These are phyloP conservation scores for Drosophila rufa DNA, from an alignment of 1,140 invertebrate species.

Conservation along the genomic window DNA sequence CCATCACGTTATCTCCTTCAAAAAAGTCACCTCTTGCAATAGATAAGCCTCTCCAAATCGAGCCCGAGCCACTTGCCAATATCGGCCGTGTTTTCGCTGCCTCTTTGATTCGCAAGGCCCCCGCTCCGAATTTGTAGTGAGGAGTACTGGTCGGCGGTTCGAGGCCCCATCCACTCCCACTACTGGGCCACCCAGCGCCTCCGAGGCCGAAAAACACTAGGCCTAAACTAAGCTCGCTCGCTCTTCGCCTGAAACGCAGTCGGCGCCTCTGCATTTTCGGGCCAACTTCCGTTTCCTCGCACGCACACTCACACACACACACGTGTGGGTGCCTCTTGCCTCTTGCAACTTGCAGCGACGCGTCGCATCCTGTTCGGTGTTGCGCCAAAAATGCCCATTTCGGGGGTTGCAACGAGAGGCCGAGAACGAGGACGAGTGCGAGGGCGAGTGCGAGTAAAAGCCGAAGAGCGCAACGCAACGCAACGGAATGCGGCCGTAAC, in stretches of 20 bases:
- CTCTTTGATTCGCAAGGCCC: neutral
- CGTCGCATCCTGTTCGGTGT: constrained; percentile 19
- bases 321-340: constrained; percentile 30
- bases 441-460: constrained; percentile 29
- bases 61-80: neutral
- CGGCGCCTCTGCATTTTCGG: constrained; percentile 33
- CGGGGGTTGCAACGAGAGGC: constrained; percentile 66
- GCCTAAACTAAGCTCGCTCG: constrained; percentile 33
- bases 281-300: constrained; percentile 58
- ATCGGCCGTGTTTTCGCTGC: constrained; percentile 20
- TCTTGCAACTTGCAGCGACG: constrained; percentile 46
- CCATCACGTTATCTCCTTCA: neutral
- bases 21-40: neutral
- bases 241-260: constrained; percentile 22
- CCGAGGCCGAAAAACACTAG: constrained; percentile 39
- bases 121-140: neutral
- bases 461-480: constrained; percentile 48
- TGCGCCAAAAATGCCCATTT: constrained; percentile 54
- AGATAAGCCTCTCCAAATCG: constrained; percentile 12
- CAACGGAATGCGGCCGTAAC: constrained; percentile 68
- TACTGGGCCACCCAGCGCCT: constrained; percentile 8
- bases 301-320: constrained; percentile 29
- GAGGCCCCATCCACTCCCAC: neutral
- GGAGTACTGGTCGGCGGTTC: constrained; percentile 24
- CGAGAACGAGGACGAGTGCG: constrained; percentile 26